A percentile compares a stretch with the other conserved stretches of the same genome.
These are phyloP conservation scores for Delia radicum DNA, from an alignment of 1,140 invertebrate species.

Conservation along the genomic window DNA sequence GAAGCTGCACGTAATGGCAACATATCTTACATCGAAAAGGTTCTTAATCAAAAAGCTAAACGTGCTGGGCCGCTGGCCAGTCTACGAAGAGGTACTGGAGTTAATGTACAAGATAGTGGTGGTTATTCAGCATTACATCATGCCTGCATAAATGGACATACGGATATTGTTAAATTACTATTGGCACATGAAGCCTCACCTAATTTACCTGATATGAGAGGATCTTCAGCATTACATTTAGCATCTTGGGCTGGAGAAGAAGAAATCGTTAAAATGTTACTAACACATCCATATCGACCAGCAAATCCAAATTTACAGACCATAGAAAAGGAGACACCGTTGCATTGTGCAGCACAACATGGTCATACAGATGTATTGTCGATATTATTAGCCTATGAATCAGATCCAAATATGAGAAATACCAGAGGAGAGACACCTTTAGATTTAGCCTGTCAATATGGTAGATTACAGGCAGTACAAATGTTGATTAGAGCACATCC, in stretches of 20 bases:
- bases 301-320: constrained; percentile 88
- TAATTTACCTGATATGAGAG: constrained; percentile 80
- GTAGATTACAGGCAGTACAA: constrained; percentile 81
- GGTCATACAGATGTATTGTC: constrained; percentile 88
- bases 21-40: constrained; percentile 84
- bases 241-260: constrained; percentile 87
- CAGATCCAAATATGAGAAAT: constrained; percentile 89
- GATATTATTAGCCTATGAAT: constrained; percentile 80
- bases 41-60: constrained; percentile 84
- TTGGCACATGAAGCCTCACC: constrained; percentile 86
- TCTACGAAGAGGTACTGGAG: constrained; percentile 81
- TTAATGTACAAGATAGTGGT: constrained; percentile 89
- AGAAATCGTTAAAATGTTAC: constrained; percentile 77
- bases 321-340: constrained; percentile 87
- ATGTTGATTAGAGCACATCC: constrained; percentile 79
- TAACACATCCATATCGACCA: constrained; percentile 73
- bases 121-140: constrained; percentile 95
- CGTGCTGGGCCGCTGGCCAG: constrained; percentile 90
- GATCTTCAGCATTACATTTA: constrained; percentile 84
- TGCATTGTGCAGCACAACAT: constrained; percentile 93
- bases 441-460: constrained; percentile 92
- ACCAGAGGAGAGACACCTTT: constrained; percentile 86
- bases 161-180: constrained; percentile 84
- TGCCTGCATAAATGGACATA: constrained; percentile 92
- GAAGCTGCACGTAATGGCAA: constrained; percentile 93